phyloP scores from a whole-genome alignment of 2,888 invertebrate genomes.

The Dorcus parallelipipedus region DNA sequence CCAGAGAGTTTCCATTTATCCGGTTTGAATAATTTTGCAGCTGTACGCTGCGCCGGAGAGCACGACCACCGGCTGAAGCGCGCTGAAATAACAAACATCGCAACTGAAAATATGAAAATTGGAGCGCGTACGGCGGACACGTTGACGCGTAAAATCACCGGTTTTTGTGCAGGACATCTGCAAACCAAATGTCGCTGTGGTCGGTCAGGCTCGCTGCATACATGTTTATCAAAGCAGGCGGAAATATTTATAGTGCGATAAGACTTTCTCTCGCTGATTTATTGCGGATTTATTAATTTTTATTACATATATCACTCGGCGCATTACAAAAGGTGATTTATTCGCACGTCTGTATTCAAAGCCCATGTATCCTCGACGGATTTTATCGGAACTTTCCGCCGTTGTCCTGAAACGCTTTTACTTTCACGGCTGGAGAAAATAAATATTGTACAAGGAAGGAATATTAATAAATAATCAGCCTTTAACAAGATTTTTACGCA shows the following conservation, averaged over 20 bases:
- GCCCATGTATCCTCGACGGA: neutral
- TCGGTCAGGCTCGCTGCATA: conserved; percentile 25
- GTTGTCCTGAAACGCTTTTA: neutral
- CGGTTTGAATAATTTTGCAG: neutral
- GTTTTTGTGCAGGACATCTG: conserved; percentile 30
- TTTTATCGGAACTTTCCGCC: neutral
- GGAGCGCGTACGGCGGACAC: conserved; percentile 21
- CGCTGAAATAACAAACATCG: conserved; percentile 5
- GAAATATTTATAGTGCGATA: conserved; percentile 24
- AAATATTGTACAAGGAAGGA: neutral
- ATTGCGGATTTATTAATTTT: neutral
- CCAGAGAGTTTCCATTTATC: neutral
- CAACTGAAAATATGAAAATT: conserved; percentile 12
- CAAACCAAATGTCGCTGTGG: conserved; percentile 31
- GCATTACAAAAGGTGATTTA: conserved; percentile 1
- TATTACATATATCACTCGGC: neutral
- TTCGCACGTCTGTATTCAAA: neutral
- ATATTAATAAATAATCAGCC: too few species aligned
- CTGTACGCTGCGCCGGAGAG: neutral
- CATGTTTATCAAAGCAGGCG: conserved; percentile 29
- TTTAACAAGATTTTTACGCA: neutral
- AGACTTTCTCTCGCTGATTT: neutral
- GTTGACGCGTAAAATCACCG: conserved; percentile 27
- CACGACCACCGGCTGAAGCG: neutral
- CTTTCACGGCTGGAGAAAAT: neutral